phyloP scores from a whole-genome alignment of 2,888 invertebrate species.

The Thelaira solivaga region DNA sequence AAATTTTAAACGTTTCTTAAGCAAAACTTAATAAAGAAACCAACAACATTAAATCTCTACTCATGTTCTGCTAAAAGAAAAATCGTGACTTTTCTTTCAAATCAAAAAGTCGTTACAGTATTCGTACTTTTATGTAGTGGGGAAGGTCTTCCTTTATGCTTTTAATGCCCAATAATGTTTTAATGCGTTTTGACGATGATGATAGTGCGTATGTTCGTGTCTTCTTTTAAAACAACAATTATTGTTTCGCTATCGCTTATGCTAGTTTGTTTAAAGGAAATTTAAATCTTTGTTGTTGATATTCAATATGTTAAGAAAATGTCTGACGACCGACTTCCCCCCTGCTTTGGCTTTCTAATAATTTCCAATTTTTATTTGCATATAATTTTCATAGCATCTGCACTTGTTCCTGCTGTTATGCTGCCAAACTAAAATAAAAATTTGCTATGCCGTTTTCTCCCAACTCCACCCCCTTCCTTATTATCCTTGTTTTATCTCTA shows the following conservation, averaged over 20 bases:
- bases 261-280: constrained; percentile 28
- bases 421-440: constrained; percentile 30
- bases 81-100: constrained; percentile 63
- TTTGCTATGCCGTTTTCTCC: constrained; percentile 51
- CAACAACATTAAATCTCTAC: constrained; percentile 48
- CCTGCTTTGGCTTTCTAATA: background rate
- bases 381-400: constrained; percentile 56
- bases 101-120: constrained; percentile 61
- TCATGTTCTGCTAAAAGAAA: constrained; percentile 48
- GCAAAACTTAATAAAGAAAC: background rate
- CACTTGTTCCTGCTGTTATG: constrained; percentile 10
- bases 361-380: constrained; percentile 50
- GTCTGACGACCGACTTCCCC: constrained; percentile 1
- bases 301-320: constrained; percentile 50
- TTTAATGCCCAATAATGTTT: background rate
- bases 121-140: too few relatives aligned
- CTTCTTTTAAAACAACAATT: constrained; percentile 34
- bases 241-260: constrained; percentile 50
- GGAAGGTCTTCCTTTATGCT: background rate
- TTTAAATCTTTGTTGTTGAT: constrained; percentile 46
- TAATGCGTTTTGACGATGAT: constrained; percentile 21
- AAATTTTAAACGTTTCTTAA: constrained; percentile 35
- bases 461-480: too few relatives aligned
- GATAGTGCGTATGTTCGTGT: too few relatives aligned
- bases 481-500: constrained; percentile 39